These are phyloP conservation scores for Melanotaenia maccullochi DNA, from an alignment of 2,797 vertebrate species.

Conservation along the genomic window DNA sequence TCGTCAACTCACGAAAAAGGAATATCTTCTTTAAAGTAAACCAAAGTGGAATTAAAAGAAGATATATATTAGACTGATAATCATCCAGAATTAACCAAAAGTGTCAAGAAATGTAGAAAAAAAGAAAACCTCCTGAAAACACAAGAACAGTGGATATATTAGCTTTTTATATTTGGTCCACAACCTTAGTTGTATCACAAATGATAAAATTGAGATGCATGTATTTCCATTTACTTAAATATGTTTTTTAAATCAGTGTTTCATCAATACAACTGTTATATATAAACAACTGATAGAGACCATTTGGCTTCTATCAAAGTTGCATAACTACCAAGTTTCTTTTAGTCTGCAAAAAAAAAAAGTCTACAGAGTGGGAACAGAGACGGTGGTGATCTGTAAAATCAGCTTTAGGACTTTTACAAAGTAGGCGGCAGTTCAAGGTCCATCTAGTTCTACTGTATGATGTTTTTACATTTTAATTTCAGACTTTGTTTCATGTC, in stretches of 20 bases:
- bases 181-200: background rate
- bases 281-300: too few relatives aligned
- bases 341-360: background rate
- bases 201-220: too few relatives aligned
- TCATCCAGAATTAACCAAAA: too few relatives aligned
- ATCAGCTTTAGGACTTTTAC: background rate
- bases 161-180: background rate
- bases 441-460: background rate
- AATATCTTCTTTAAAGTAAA: too few relatives aligned
- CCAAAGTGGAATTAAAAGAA: too few relatives aligned
- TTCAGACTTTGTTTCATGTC: conserved; percentile 2
- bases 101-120: too few relatives aligned
- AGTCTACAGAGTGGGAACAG: background rate
- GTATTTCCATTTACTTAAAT: too few relatives aligned
- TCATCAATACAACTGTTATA: too few relatives aligned
- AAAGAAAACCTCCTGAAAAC: background rate
- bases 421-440: background rate
- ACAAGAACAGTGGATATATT: background rate
- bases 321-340: background rate
- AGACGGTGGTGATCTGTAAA: background rate
- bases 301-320: too few relatives aligned
- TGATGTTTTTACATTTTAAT: background rate
- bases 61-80: too few relatives aligned
- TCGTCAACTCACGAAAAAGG: too few relatives aligned
- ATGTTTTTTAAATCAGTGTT: too few relatives aligned